Evolutionary conservation across 2,797 vertebrate species (phyloP).

Genomic region (Neostethus bicornis): DNA sequence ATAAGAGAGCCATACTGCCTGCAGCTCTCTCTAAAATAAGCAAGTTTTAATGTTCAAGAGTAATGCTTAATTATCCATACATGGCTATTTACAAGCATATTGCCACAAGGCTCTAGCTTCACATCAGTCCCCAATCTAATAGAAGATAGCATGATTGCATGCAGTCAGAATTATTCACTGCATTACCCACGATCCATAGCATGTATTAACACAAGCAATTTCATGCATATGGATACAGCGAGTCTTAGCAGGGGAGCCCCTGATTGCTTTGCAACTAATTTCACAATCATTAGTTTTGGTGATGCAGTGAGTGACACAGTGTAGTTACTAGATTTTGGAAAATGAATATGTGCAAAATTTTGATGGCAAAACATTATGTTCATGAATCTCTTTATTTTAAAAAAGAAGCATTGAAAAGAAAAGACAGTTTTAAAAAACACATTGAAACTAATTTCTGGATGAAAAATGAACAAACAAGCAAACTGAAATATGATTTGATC

Average conservation of each 20-base stretch:
- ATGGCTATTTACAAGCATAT: slow-evolving; percentile 92
- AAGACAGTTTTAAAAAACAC: background rate
- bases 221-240: slow-evolving; percentile 99
- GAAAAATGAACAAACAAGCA: background rate
- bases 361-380: slow-evolving; percentile 67
- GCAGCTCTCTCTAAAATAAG: slow-evolving; percentile 80
- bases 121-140: slow-evolving; percentile 87
- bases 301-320: slow-evolving; percentile 68
- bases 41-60: slow-evolving; percentile 87
- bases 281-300: slow-evolving; percentile 99
- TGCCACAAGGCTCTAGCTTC: slow-evolving; percentile 86
- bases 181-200: slow-evolving; percentile 97
- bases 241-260: slow-evolving; percentile 93
- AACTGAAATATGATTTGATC: background rate
- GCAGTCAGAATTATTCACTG: slow-evolving; percentile 97
- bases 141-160: slow-evolving; percentile 92
- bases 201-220: slow-evolving; percentile 98
- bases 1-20: slow-evolving; percentile 70
- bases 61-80: slow-evolving; percentile 88
- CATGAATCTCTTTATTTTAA: slow-evolving; percentile 64
- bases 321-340: slow-evolving; percentile 64
- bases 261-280: slow-evolving; percentile 99
- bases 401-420: background rate
- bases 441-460: background rate
- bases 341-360: slow-evolving; percentile 60